Conservation (phyloP, 2,113 vertebrate genomes). For the Pachycephala philippinensis region DNA sequence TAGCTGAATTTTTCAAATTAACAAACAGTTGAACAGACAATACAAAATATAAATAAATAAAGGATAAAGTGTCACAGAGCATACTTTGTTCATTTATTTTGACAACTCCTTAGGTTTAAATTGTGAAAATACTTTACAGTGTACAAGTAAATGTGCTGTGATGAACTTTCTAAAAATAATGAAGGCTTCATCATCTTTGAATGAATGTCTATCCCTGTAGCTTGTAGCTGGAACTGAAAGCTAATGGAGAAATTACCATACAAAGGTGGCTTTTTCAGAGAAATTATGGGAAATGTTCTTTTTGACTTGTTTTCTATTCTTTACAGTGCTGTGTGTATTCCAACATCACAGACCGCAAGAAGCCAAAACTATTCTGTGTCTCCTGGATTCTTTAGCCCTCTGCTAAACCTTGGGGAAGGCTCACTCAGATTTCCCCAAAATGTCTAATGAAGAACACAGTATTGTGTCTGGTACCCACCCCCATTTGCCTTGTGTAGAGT, state of each 20-base stretch:
- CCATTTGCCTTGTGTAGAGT: neutral
- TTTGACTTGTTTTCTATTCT: neutral
- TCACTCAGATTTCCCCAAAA: neutral
- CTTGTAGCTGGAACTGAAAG: neutral
- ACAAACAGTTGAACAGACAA: constrained; percentile 20
- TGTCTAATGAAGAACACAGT: neutral
- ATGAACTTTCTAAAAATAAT: constrained; percentile 47
- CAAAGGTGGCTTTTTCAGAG: neutral
- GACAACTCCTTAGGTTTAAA: constrained; percentile 46
- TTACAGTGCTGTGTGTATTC: neutral
- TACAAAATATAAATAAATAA: constrained; percentile 44
- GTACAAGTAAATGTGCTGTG: neutral
- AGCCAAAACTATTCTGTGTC: neutral
- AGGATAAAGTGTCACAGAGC: neutral
- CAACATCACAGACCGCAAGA: neutral
- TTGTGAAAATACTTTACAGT: constrained; percentile 27
- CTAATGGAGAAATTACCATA: neutral
- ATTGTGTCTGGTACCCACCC: neutral
- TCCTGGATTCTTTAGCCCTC: neutral
- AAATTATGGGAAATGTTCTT: neutral
- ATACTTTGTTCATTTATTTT: constrained; percentile 44
- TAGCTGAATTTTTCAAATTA: constrained; percentile 24
- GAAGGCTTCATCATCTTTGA: neutral
- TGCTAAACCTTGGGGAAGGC: neutral
- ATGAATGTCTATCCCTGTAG: neutral